Base-by-base conservation (phyloP, 2,888 invertebrate species). In the Tenthredo amoena region DNA sequence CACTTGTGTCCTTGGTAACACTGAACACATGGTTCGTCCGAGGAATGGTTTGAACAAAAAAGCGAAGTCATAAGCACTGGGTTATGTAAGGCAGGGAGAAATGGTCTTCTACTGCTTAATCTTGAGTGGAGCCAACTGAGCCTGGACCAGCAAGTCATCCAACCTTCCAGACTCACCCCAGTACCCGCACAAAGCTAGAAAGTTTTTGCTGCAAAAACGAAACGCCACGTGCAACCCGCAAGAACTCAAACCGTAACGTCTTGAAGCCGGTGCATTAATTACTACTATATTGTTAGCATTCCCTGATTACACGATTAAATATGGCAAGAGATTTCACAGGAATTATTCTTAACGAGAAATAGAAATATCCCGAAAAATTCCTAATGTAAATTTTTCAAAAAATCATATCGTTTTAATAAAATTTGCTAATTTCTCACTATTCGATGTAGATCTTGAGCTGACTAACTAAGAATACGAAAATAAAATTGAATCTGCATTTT, bases 101-200 rank as follows among this genome's bases (percentile, higher is more conserved):
- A 83, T 34, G 83, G 83, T 83, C 47, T 71, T 83, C 47, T 15
- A 83, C 68, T 47, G 68, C 55, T 71, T 43, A 82, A 85, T 85
- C 85, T 85, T 85, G 85, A 85, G 85, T 71, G 82, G 71, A 68
- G 71, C 31, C 85, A 82, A 82, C 83, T 50, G 37, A 55, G 85
- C 82, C 81, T 85, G 65, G 81, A 85, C 81, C 85, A 71, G 83
- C 68, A 21, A 83, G 43, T 83, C 83, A 47, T 15, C 83, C 34
- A 65, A 62, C 31, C 83, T 81, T 62, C 37, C 62, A 50, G 62
- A 31, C 58, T 81, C 81, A 37, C 37, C 40, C 81, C 58, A 34
- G 55, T 62, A 81, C 79, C 81, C n/a, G 55, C 55, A 77, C 47
- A 55, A 21, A n/a, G 40, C 65, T 31, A 62, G 62, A 62, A 43